Evolutionary conservation across 2,888 invertebrate genomes (phyloP).

Genomic region (Dasypogon diadema): DNA sequence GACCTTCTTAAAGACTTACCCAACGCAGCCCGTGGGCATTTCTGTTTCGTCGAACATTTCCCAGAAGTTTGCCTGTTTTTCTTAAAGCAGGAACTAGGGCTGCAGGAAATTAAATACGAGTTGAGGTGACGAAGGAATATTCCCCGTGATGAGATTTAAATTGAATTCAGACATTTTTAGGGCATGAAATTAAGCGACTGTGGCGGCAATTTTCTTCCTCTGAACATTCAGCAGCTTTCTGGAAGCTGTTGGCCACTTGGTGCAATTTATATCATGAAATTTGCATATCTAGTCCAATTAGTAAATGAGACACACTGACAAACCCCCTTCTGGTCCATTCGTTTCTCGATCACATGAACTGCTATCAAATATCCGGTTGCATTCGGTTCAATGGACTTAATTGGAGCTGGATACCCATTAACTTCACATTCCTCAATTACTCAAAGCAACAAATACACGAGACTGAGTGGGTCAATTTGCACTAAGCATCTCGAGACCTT

Average conservation of each 20-base stretch:
- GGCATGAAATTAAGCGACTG: neutral
- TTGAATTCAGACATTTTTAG: slow-evolving; percentile 20
- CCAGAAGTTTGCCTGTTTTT: slow-evolving; percentile 3
- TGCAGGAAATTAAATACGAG: slow-evolving; percentile 33
- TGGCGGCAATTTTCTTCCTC: neutral
- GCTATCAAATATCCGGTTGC: slow-evolving; percentile 41
- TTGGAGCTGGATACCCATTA: slow-evolving; percentile 37
- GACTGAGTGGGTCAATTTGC: slow-evolving; percentile 30
- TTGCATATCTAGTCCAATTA: slow-evolving; percentile 46
- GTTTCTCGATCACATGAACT: slow-evolving; percentile 15
- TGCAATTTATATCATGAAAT: slow-evolving; percentile 16
- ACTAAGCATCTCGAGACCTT: slow-evolving; percentile 1
- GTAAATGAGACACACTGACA: slow-evolving; percentile 23
- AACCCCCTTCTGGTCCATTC: slow-evolving; percentile 10
- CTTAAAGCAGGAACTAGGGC: neutral
- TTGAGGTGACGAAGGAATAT: slow-evolving; percentile 30
- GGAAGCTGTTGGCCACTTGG: neutral
- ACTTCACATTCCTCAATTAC: slow-evolving; percentile 41
- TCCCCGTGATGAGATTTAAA: slow-evolving; percentile 11
- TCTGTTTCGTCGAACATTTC: slow-evolving; percentile 14
- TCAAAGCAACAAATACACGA: slow-evolving; percentile 38
- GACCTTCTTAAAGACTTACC: slow-evolving; percentile 16
- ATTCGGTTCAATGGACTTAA: slow-evolving; percentile 39
- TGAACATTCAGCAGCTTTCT: neutral
- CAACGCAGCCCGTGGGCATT: slow-evolving; percentile 13